These are phyloP conservation scores for Sclerurus mexicanus DNA, from an alignment of 2,113 vertebrate genomes.

Conservation along the genomic window DNA sequence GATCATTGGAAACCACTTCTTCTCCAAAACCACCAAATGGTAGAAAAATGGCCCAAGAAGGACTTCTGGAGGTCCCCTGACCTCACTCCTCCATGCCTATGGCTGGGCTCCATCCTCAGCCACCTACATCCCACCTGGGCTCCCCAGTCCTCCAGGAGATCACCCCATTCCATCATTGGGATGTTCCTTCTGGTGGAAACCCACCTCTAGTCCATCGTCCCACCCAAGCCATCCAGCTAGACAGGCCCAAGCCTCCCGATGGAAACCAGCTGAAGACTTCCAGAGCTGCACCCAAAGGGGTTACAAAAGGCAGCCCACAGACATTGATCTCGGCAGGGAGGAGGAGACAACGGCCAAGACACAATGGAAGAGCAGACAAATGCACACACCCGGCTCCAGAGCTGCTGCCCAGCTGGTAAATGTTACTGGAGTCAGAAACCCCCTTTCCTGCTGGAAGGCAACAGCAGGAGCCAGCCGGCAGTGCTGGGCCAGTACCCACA, in stretches of 20 bases:
- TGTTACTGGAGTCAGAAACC: slow-evolving; percentile 17
- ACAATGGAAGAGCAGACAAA: slow-evolving; percentile 55
- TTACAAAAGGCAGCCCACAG: slow-evolving; percentile 48
- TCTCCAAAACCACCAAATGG: neutral
- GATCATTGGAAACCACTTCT: neutral
- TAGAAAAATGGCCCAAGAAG: neutral
- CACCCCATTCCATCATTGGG: neutral
- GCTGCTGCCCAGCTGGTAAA: slow-evolving; percentile 41
- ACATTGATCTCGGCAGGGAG: slow-evolving; percentile 14
- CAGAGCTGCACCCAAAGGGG: slow-evolving; percentile 46
- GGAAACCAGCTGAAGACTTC: slow-evolving; percentile 9
- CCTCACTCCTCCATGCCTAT: neutral
- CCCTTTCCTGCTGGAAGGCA: neutral
- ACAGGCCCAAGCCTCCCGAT: neutral
- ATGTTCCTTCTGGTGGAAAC: neutral
- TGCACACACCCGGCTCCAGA: neutral
- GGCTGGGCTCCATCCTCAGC: neutral
- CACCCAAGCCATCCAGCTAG: neutral
- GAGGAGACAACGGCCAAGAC: neutral
- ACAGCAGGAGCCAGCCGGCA: neutral
- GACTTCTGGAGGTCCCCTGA: neutral
- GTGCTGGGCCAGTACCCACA: neutral
- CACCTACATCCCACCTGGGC: neutral
- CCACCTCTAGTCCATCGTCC: neutral
- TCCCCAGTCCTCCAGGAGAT: neutral